phyloP scores from a whole-genome alignment of 2,888 invertebrate genomes.

The Celastrina argiolus region DNA sequence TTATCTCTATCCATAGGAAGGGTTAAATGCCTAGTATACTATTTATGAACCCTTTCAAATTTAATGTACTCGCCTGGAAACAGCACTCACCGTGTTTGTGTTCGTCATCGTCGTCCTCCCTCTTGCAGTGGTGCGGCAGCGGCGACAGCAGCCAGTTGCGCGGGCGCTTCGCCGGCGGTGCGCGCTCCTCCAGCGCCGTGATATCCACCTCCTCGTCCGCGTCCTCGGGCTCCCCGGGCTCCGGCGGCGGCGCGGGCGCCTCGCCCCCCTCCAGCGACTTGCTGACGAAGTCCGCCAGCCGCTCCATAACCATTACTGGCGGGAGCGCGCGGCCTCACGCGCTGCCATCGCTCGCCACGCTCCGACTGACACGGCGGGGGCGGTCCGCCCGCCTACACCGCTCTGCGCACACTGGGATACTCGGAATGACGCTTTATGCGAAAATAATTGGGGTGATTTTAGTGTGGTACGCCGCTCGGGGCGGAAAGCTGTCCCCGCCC shows the following conservation, averaged over 20 bases:
- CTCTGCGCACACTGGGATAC: constrained; percentile 31
- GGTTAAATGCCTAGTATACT: no score
- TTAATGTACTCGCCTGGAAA: no score
- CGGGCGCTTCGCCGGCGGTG: constrained; percentile 59
- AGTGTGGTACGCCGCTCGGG: constrained; percentile 37
- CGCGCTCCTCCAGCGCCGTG: constrained; percentile 66
- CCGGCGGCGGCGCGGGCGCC: constrained; percentile 67
- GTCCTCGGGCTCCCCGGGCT: constrained; percentile 65
- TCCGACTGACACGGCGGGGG: constrained; percentile 54
- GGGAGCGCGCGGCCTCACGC: constrained; percentile 59
- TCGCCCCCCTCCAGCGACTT: constrained; percentile 87
- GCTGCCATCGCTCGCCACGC: constrained; percentile 62
- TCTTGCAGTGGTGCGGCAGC: constrained; percentile 59
- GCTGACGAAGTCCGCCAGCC: constrained; percentile 93
- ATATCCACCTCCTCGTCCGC: constrained; percentile 69
- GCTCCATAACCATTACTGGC: constrained; percentile 86
- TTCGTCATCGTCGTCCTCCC: constrained; percentile 68
- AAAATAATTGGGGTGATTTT: constrained; percentile 35
- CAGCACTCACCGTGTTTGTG: constrained; percentile 59
- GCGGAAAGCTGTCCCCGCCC: constrained; percentile 61
- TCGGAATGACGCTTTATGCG: constrained; percentile 31
- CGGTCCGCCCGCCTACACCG: constrained; percentile 57
- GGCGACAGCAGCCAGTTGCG: constrained; percentile 73
- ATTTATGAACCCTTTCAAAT: no score
- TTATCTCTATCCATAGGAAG: no score